These are phyloP conservation scores for Thamnaconus septentrionalis DNA, from an alignment of 2,113 vertebrate genomes.

Conservation along the genomic window DNA sequence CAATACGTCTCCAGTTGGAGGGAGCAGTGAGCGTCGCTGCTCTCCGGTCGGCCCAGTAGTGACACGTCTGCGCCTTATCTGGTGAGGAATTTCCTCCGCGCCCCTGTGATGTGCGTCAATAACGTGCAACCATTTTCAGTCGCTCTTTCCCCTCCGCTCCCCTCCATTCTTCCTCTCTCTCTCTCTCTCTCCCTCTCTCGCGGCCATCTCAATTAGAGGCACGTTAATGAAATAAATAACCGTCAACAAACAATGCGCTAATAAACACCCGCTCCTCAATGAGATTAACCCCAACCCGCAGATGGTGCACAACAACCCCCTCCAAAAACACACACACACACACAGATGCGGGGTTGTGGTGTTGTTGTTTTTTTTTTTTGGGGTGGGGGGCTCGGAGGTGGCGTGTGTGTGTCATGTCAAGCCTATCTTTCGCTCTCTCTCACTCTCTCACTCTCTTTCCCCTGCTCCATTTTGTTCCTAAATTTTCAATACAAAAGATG, in stretches of 20 bases:
- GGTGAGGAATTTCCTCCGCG: slow-evolving; percentile 75
- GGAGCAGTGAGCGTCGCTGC: slow-evolving; percentile 49
- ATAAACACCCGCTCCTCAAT: slow-evolving; percentile 48
- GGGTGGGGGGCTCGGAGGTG: slow-evolving; percentile 51
- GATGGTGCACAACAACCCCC: slow-evolving; percentile 23
- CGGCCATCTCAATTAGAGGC: slow-evolving; percentile 82
- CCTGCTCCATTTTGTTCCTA: slow-evolving; percentile 78
- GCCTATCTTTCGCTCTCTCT: slow-evolving; percentile 65
- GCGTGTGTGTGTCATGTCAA: slow-evolving; percentile 70
- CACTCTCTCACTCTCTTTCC: slow-evolving; percentile 65
- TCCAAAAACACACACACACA: slow-evolving; percentile 31
- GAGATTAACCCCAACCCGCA: slow-evolving; percentile 33
- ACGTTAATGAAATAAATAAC: slow-evolving; percentile 81
- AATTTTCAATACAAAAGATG: slow-evolving; percentile 83
- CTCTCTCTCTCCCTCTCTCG: slow-evolving; percentile 74
- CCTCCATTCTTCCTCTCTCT: slow-evolving; percentile 26
- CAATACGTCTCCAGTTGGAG: slow-evolving; percentile 45
- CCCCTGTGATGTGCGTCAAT: slow-evolving; percentile 78
- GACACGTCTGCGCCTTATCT: slow-evolving; percentile 78
- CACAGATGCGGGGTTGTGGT: slow-evolving; percentile 18
- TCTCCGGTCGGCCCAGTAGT: slow-evolving; percentile 67
- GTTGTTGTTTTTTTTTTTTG: slow-evolving; percentile 24
- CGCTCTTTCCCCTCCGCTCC: slow-evolving; percentile 62
- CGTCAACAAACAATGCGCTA: slow-evolving; percentile 72
- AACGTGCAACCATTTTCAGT: slow-evolving; percentile 82